Conservation (phyloP, 1,140 invertebrate species). For the Aphaenogaster rudis region DNA sequence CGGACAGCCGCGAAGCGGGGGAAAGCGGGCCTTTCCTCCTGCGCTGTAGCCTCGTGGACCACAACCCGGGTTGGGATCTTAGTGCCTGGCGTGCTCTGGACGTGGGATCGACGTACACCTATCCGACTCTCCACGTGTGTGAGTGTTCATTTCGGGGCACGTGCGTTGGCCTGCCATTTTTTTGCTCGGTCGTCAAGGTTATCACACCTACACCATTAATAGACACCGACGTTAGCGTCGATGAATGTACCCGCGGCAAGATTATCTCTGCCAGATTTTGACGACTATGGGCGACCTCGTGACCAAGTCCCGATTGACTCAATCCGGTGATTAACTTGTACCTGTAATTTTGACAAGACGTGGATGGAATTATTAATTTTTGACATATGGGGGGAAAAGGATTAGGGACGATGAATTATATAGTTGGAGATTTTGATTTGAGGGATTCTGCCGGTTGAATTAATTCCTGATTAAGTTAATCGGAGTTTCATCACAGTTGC, state of each 20-base stretch:
- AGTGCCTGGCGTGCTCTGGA: too few species aligned
- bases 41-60: neutral
- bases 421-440: neutral
- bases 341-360: neutral
- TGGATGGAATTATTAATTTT: neutral
- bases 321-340: neutral
- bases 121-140: constrained; percentile 48
- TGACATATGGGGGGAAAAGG: neutral
- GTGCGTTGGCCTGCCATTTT: constrained; percentile 52
- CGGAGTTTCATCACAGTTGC: neutral
- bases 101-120: neutral
- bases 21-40: neutral
- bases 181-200: constrained; percentile 63
- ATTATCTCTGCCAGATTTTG: neutral
- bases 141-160: constrained; percentile 58
- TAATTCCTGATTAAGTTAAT: neutral
- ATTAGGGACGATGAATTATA: neutral
- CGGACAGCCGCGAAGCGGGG: neutral
- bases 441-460: neutral
- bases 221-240: neutral
- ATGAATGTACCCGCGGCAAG: neutral
- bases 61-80: neutral
- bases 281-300: neutral
- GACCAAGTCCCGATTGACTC: neutral
- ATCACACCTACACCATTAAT: constrained; percentile 33